A percentile compares a stretch with the other conserved stretches of the same genome.
Conservation (phyloP, 2,113 vertebrate genomes). For the Epinephelus lanceolatus region DNA sequence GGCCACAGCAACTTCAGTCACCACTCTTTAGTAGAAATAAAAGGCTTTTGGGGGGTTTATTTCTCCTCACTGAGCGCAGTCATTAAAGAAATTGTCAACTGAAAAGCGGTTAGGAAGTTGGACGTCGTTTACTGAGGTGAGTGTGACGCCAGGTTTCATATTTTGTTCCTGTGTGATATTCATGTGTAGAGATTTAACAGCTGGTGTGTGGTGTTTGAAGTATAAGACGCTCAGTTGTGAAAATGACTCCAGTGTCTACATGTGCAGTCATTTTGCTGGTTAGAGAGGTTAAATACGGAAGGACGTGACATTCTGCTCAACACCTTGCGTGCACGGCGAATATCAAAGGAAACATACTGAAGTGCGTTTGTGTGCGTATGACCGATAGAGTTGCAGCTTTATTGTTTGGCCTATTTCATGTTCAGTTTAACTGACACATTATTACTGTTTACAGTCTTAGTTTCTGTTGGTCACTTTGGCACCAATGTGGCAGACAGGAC, state of each 20-base stretch:
- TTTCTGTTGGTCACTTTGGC: slow-evolving; percentile 4
- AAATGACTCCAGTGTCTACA: neutral
- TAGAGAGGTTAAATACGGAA: neutral
- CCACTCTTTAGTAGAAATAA: slow-evolving; percentile 11
- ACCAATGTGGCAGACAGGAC: slow-evolving; percentile 11
- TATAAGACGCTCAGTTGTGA: neutral
- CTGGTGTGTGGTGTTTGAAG: neutral
- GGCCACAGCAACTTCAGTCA: slow-evolving; percentile 25
- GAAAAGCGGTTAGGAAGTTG: slow-evolving; percentile 64
- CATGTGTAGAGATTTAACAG: neutral
- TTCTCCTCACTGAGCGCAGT: slow-evolving; percentile 11
- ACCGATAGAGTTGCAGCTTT: no score
- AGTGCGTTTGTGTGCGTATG: neutral
- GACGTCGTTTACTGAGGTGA: slow-evolving; percentile 67
- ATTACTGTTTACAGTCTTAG: slow-evolving; percentile 9
- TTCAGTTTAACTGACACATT: neutral
- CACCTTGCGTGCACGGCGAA: neutral
- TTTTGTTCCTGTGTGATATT: neutral
- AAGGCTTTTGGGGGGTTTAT: neutral
- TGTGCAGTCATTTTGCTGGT: neutral
- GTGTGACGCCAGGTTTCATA: slow-evolving; percentile 18
- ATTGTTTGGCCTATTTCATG: neutral
- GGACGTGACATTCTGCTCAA: neutral
- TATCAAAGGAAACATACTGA: neutral
- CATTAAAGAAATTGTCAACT: slow-evolving; percentile 27